Evolutionary conservation across 2,888 invertebrate species (phyloP), one percentile per base, ranked within the genome.

Genomic region (Erebia palarica): DNA sequence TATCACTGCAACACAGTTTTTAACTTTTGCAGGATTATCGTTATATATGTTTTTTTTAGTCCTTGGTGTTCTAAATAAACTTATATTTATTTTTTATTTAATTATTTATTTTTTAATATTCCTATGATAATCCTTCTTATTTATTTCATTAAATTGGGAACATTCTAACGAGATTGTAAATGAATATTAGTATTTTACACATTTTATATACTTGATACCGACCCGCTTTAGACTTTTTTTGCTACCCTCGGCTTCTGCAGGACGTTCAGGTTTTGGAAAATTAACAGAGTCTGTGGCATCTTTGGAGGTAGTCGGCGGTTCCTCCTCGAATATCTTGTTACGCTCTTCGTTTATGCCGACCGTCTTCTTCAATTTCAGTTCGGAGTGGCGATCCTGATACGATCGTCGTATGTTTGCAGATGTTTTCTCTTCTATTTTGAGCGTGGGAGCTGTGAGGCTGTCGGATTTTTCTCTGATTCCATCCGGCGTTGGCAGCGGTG

Each of bases 201-300:
- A 10, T 10, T 18, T 10, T 16, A n/a, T 9, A 9, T 16, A 16
- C n/a, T 8, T 51, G 47, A 10, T 18, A 85, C 86, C 78, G 81
- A 92, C 92, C 92, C 92, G 82, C 81, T 92, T 92, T 7, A 90
- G 80, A 76, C 78, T 86, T 75, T 85, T 88, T 82, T 87, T 91
- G 78, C 77, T 77, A 80, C 27, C 63, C 27, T 63, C 68, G 47
- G 69, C 42, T 21, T 70, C 73, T 10, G 49, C 42, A 16, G 61
- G 60, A n/a, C 60, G 60, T n/a, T 65, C 70, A 18, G 70, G 59
- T 59, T 70, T 71, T 21, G 55, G 47, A n/a, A 65, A 74, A 70
- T 75, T 70, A 70, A 79, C 76, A 64, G 77, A 81, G 67, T 74
- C 78, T 76, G 73, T 77, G 3, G 63, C 65, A 61, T 65, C 51